Base-by-base conservation (phyloP, 2,113 vertebrate genomes). In the Notothenia rossii region DNA sequence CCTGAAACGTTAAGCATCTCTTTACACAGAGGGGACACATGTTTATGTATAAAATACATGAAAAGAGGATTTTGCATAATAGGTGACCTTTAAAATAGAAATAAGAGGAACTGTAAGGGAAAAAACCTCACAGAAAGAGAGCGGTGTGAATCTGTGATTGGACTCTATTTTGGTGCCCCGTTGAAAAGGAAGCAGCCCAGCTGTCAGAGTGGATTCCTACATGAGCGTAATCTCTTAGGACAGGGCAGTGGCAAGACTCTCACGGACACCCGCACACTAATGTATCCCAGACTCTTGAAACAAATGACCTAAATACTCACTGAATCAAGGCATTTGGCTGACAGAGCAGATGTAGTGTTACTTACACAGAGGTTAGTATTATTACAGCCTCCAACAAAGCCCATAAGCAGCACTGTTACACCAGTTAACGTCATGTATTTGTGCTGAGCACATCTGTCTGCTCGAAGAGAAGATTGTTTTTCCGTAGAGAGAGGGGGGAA, bases 271-370 rank as follows among this genome's bases (percentile, higher is more conserved):
- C 82, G 80, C 90, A 15, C 88, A 48, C 87, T 89, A 87, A 94
- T 88, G 86, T 65, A 76, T 79, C 91, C 84, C 91, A 88, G 79
- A 87, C 87, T 75, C 88, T 84, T 72, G 77, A 50, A 91, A 92
- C 86, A 84, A 89, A 85, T 89, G 90, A 90, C 92, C 92, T 83
- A 91, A 76, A 94, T 91, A 87, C 73, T 79, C 82, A 84, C 15
- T 85, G 85, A 93, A 84, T 90, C 74, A 53, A 81, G 72, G 72
- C 79, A 40, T 84, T 86, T 68, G 82, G 72, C 84, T 64, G 79
- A 89, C 76, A 8, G 65, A 9, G 55, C 86, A 91, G 88, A 89
- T 85, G 83, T 64, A 72, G 64, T 29, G 25, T 81, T 75, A 54
- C 76, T 83, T 69, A 49, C 73, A 78, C 62, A n/a, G 59, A 76